These are phyloP conservation scores for Parauchenoglanis ngamensis DNA, from an alignment of 2,797 vertebrate species.

Conservation along the genomic window DNA sequence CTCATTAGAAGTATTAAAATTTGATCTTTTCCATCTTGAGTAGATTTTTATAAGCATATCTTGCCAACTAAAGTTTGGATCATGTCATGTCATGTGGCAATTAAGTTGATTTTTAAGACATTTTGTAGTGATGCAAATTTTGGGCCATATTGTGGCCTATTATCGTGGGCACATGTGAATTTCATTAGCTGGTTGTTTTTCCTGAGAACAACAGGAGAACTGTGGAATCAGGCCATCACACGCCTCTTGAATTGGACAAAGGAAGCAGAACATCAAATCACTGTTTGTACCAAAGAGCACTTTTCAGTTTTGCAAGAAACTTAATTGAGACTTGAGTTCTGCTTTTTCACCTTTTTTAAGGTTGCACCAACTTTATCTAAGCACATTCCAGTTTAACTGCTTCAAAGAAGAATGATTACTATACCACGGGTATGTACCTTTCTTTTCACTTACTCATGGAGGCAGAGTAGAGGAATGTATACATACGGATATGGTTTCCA, in stretches of 20 bases:
- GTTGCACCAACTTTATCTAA: slow-evolving; percentile 13
- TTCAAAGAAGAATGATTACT: slow-evolving; percentile 15
- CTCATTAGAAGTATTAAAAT: not conserved
- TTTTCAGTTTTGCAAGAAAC: not conserved
- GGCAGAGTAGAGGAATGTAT: slow-evolving; percentile 19
- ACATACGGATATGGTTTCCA: slow-evolving; percentile 20
- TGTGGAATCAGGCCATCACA: slow-evolving; percentile 39
- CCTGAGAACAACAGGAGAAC: slow-evolving; percentile 37
- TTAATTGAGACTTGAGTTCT: not conserved
- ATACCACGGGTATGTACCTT: slow-evolving; percentile 35
- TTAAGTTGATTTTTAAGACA: slow-evolving; percentile 10
- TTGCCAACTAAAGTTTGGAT: not conserved
- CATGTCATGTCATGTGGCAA: not conserved
- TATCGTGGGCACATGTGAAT: slow-evolving; percentile 48
- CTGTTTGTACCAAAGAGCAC: slow-evolving; percentile 1
- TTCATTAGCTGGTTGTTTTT: slow-evolving; percentile 49
- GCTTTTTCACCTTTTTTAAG: slow-evolving; percentile 6
- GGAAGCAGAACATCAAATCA: slow-evolving; percentile 10
- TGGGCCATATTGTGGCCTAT: slow-evolving; percentile 28
- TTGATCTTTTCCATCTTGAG: not conserved
- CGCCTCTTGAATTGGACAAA: slow-evolving; percentile 36
- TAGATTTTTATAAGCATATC: not conserved
- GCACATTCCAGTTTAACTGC: slow-evolving; percentile 39
- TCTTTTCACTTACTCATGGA: slow-evolving; percentile 7
- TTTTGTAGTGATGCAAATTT: slow-evolving; percentile 22